Percentiles rank a stretch among this genome's conserved stretches.
Conservation (phyloP, 2,113 vertebrate species). For the Gorsachius goisagi region DNA sequence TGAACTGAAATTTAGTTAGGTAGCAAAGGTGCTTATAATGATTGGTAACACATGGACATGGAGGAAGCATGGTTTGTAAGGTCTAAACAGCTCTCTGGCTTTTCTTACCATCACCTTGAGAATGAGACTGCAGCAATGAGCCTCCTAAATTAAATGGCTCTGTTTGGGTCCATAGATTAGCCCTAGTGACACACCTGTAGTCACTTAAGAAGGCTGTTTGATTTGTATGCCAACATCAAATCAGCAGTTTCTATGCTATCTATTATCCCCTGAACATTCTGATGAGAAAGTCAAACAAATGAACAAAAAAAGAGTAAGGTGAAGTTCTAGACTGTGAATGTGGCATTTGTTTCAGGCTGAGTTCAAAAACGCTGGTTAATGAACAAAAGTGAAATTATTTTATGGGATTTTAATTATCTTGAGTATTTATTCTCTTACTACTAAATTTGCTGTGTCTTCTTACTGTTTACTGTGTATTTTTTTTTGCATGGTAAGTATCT, state of each 20-base stretch:
- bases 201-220: not conserved
- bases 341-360: not conserved
- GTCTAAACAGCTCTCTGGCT: not conserved
- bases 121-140: not conserved
- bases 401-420: not conserved
- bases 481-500: not conserved
- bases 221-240: not conserved
- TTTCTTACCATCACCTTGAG: not conserved
- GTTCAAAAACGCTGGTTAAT: not conserved
- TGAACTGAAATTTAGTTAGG: not conserved
- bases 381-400: not conserved
- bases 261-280: rapidly evolving
- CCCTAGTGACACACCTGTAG: not conserved
- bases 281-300: no score
- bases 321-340: not conserved
- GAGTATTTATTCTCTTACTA: not conserved
- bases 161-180: not conserved
- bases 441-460: not conserved
- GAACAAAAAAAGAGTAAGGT: no score
- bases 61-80: not conserved
- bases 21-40: not conserved
- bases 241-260: not conserved
- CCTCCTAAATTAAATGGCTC: not conserved
- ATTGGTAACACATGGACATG: not conserved
- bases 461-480: not conserved